Evolutionary conservation across 64 coral and sea anemone species (phyloP).

Genomic region (Cladopsammia gracilis): DNA sequence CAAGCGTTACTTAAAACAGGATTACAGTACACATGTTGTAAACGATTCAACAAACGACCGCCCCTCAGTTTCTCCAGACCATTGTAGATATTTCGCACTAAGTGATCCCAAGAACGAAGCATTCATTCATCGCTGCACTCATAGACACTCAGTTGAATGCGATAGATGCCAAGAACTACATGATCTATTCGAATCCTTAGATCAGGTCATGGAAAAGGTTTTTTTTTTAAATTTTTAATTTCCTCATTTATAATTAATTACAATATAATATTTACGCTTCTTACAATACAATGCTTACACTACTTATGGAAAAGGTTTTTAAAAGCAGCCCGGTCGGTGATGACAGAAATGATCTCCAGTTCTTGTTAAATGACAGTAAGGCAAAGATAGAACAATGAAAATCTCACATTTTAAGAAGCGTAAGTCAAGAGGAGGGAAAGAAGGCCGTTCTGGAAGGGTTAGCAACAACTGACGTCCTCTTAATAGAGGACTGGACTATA

Average conservation of each 20-base stretch:
- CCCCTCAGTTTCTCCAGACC: no score
- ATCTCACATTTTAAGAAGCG: constrained; percentile 50
- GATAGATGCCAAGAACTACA: constrained; percentile 17
- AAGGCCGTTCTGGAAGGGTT: constrained; percentile 7
- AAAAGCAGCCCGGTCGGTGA: not conserved
- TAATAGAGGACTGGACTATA: constrained; percentile 47
- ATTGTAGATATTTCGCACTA: no score
- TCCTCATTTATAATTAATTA: no score
- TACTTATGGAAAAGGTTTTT: no score
- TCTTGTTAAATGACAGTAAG: constrained; percentile 1
- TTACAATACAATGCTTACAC: no score
- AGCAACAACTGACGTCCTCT: not conserved
- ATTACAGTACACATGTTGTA: no score
- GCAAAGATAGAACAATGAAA: constrained; percentile 26
- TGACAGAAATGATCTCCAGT: constrained; percentile 27
- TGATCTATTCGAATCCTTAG: not conserved
- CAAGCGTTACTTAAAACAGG: no score
- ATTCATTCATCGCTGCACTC: not conserved
- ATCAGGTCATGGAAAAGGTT: no score
- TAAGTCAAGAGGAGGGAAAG: constrained; percentile 30
- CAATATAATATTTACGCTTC: no score
- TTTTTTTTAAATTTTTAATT: no score
- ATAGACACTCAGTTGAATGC: not conserved
- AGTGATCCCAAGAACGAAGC: not conserved
- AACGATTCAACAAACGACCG: no score